phyloP scores from a whole-genome alignment of 2,888 invertebrate species.

The Macrosiphum euphorbiae region DNA sequence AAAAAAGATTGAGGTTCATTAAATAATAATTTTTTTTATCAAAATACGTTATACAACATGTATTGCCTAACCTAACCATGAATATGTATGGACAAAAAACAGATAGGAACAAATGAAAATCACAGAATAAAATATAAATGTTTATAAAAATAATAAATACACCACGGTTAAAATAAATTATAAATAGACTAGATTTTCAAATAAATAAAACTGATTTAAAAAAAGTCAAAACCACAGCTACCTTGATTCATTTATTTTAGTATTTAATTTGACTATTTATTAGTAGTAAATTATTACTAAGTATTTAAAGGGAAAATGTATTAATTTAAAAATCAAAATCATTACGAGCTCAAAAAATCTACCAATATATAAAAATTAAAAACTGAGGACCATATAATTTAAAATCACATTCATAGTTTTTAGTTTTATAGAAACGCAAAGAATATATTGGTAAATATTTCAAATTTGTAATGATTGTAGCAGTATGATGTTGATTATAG shows the following conservation, averaged over 20 bases:
- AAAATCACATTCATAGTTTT: background rate
- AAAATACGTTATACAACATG: background rate
- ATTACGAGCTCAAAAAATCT: background rate
- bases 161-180: slow-evolving; percentile 34
- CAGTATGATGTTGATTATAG: background rate
- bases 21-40: background rate
- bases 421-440: background rate
- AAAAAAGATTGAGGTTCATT: background rate
- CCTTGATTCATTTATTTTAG: background rate
- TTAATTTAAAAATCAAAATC: background rate
- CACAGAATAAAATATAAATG: slow-evolving; percentile 50
- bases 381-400: background rate
- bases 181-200: slow-evolving; percentile 43
- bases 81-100: slow-evolving; percentile 3
- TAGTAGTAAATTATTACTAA: background rate
- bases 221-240: background rate
- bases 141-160: slow-evolving; percentile 30
- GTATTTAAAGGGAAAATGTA: background rate
- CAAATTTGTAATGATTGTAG: background rate
- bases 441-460: background rate
- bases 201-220: background rate
- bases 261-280: no score
- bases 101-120: slow-evolving; percentile 58
- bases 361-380: background rate
- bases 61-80: background rate